These are phyloP conservation scores for Hirtodrosophila confusa DNA, from an alignment of 2,888 invertebrate species.

Conservation along the genomic window DNA sequence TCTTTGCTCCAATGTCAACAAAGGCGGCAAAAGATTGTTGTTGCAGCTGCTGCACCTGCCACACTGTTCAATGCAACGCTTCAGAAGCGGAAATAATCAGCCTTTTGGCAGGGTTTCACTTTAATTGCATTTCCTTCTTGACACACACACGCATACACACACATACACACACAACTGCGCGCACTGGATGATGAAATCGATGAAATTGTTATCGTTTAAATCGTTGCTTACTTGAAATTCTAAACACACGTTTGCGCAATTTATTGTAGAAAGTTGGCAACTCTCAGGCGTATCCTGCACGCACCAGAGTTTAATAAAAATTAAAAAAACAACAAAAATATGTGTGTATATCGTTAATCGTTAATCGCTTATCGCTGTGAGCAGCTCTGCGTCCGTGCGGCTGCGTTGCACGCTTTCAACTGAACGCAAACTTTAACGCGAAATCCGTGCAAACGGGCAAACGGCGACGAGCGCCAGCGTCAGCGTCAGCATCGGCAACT, in stretches of 20 bases:
- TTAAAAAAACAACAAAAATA: constrained; percentile 13
- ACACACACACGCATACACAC: constrained; percentile 12
- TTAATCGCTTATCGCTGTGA: constrained; percentile 42
- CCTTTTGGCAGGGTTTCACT: constrained; percentile 42
- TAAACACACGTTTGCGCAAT: constrained; percentile 31
- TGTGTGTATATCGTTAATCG: constrained; percentile 15
- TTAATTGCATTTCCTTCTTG: constrained; percentile 40
- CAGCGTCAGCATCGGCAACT: constrained; percentile 40
- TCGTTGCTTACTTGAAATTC: constrained; percentile 64
- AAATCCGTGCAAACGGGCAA: constrained; percentile 65
- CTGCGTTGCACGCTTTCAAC: constrained; percentile 78
- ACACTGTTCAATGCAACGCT: not conserved
- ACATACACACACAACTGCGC: not conserved
- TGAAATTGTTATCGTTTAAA: constrained; percentile 7
- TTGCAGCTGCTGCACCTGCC: constrained; percentile 11
- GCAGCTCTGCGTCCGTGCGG: constrained; percentile 67
- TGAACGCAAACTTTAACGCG: constrained; percentile 69
- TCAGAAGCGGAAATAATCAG: constrained; percentile 32
- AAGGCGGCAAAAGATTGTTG: constrained; percentile 18
- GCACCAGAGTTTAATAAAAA: constrained; percentile 22
- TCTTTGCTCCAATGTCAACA: constrained; percentile 36
- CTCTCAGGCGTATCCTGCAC: constrained; percentile 34
- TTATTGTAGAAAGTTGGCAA: no score
- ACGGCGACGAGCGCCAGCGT: constrained; percentile 13
- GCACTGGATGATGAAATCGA: no score